Conservation (phyloP, 30 jellyfish, hydroid and myxozoan genomes). For the Turritopsis dohrnii region DNA sequence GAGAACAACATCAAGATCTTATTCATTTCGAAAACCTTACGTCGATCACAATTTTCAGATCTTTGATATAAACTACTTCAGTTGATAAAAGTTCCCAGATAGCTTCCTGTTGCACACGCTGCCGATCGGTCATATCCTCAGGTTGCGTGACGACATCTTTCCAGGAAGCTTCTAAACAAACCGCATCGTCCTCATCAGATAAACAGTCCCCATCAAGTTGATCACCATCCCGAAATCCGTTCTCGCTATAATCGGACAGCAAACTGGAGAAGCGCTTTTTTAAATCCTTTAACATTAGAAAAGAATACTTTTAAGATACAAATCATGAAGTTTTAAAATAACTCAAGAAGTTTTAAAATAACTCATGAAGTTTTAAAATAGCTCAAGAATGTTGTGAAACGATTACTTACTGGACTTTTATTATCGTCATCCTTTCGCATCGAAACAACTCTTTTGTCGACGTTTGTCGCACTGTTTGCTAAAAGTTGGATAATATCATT, state of each 20-base stretch:
- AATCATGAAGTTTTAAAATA: neutral
- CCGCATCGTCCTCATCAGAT: constrained; percentile 11
- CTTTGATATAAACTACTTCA: constrained; percentile 61
- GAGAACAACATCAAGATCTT: neutral
- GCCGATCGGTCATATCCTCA: constrained; percentile 31
- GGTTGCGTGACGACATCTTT: constrained; percentile 18
- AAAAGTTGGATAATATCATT: constrained; percentile 20
- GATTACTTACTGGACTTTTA: constrained; percentile 27
- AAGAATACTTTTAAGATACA: neutral
- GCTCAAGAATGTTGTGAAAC: neutral
- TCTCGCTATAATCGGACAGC: neutral
- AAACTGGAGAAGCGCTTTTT: constrained; percentile 21
- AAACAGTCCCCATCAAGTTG: neutral
- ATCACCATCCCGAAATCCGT: constrained; percentile 34
- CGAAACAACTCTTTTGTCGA: constrained; percentile 70
- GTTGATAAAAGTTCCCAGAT: constrained; percentile 92
- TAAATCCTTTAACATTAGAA: constrained; percentile 19
- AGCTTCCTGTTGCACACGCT: constrained; percentile 90
- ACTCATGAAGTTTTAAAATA: neutral
- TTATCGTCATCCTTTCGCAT: constrained; percentile 16
- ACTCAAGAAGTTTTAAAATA: too few relatives aligned
- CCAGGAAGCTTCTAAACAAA: constrained; percentile 32
- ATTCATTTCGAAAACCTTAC: constrained; percentile 3
- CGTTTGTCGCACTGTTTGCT: constrained; percentile 73
- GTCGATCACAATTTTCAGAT: constrained; percentile 43